Percentiles rank a stretch among this genome's conserved stretches.
Evolutionary conservation across 64 coral and sea anemone genomes (phyloP).

Genomic region (Montipora foliosa): DNA sequence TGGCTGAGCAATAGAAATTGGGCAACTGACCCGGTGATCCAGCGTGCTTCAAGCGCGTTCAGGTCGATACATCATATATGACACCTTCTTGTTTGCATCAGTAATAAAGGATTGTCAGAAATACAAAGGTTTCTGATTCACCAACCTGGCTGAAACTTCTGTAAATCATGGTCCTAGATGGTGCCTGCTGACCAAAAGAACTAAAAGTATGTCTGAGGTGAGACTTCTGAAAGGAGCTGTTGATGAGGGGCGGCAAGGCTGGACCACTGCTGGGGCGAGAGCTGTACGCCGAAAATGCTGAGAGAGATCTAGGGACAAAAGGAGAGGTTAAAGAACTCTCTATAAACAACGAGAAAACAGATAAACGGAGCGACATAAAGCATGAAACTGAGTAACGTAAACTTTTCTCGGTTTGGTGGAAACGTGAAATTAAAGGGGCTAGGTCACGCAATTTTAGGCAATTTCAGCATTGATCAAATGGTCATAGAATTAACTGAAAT

Average conservation of each 20-base stretch:
- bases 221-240: constrained; percentile 46
- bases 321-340: too few relatives aligned
- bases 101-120: not conserved
- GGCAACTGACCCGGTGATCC: too few relatives aligned
- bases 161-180: constrained; percentile 22
- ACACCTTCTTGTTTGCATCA: too few relatives aligned
- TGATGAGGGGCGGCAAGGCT: constrained; percentile 61
- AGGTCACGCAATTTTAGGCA: too few relatives aligned
- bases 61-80: too few relatives aligned
- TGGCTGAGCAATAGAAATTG: too few relatives aligned
- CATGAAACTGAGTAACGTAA: not conserved
- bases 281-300: constrained; percentile 78
- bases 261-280: constrained; percentile 70
- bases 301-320: constrained; percentile 59
- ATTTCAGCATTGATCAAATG: too few relatives aligned
- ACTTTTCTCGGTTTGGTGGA: not conserved
- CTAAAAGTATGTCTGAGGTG: constrained; percentile 53
- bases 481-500: too few relatives aligned
- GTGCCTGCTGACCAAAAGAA: constrained; percentile 55
- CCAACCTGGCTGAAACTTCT: constrained; percentile 46
- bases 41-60: too few relatives aligned
- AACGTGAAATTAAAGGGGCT: not conserved
- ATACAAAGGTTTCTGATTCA: not conserved
- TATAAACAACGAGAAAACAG: not conserved
- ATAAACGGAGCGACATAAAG: too few relatives aligned